A percentile compares a stretch with the other conserved stretches of the same genome.
These are phyloP conservation scores for Mallotus villosus DNA, from an alignment of 2,797 vertebrate genomes.

Conservation along the genomic window DNA sequence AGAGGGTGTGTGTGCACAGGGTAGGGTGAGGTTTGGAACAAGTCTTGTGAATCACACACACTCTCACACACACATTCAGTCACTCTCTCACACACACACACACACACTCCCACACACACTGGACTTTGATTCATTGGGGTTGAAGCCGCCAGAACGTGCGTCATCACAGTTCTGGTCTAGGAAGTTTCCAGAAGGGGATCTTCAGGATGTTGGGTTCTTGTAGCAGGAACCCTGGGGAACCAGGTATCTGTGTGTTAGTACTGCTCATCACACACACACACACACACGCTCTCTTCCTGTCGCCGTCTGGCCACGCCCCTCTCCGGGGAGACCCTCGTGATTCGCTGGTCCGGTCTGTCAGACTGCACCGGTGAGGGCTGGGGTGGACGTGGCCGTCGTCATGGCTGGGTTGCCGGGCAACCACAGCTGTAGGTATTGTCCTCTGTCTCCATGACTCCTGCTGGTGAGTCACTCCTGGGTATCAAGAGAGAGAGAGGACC, in stretches of 20 bases:
- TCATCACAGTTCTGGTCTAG: slow-evolving; percentile 41
- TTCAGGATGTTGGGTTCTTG: neutral
- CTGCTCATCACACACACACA: too few relatives aligned
- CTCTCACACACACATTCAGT: neutral
- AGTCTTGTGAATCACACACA: slow-evolving; percentile 43
- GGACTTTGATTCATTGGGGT: slow-evolving; percentile 54
- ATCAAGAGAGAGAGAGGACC: too few relatives aligned
- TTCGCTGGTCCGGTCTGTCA: too few relatives aligned
- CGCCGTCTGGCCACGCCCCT: neutral
- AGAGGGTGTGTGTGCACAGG: slow-evolving; percentile 32
- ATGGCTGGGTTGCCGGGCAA: too few relatives aligned
- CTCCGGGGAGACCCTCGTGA: neutral
- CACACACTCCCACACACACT: neutral
- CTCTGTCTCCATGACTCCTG: too few relatives aligned
- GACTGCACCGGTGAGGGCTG: neutral
- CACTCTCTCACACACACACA: neutral
- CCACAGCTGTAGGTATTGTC: too few relatives aligned
- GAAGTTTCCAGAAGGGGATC: slow-evolving; percentile 20
- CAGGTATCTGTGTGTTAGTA: neutral
- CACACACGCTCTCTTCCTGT: too few relatives aligned
- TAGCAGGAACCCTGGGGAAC: neutral
- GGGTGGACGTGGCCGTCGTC: too few relatives aligned
- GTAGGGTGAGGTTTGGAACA: slow-evolving; percentile 31
- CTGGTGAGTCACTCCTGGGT: too few relatives aligned
- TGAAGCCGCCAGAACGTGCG: slow-evolving; percentile 34